Base-by-base conservation (phyloP, 2,113 vertebrate species). In the Arothron firmamentum region DNA sequence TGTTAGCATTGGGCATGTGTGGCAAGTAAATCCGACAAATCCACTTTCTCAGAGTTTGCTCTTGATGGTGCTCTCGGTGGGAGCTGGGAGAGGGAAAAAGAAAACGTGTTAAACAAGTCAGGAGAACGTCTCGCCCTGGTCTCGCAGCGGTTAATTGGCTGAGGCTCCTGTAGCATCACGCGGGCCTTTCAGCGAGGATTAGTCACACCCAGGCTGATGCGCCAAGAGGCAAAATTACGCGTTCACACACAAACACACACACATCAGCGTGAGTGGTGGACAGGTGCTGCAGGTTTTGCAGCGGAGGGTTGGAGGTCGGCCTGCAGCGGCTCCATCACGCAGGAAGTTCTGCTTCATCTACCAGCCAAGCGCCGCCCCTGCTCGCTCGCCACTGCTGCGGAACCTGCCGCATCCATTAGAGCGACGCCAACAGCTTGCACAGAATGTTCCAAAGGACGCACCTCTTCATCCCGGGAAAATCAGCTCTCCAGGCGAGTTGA, bases 11-110 rank as follows among this genome's bases (percentile, higher is more conserved):
- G 31, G 11, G n/a, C 56, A 50, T 52, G 80, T 67, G 73, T 70
- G 59, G 76, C 73, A 80, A 75, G 72, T 62, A 52, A 52, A 66
- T 62, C 62, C 55, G 61, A 72, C 63, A 65, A 59, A 64, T 77
- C 65, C 59, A 55, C 46, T 28, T 18, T 38, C 56, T 89, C 49
- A 88, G 53, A 90, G 84, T 77, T 85, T 88, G 70, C 85, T 89
- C 82, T 70, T 85, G 63, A 85, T 54, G 13, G 62, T 52, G 50
- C 67, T 41, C 52, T 78, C 81, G 68, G 78, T 70, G 54, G 78
- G 65, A 70, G 69, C 56, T 48, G 64, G 19, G 42, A 60, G 66
- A 77, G 31, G 67, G 1, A 50, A n/a, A n/a, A 31, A 2, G 3
- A 15, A 17, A 46, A 62, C 20, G 49, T 65, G 45, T 79, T 42